Percentiles rank a stretch among this genome's conserved stretches.
phyloP scores from a whole-genome alignment of 2,888 invertebrate genomes.

The Erebia aethiops region DNA sequence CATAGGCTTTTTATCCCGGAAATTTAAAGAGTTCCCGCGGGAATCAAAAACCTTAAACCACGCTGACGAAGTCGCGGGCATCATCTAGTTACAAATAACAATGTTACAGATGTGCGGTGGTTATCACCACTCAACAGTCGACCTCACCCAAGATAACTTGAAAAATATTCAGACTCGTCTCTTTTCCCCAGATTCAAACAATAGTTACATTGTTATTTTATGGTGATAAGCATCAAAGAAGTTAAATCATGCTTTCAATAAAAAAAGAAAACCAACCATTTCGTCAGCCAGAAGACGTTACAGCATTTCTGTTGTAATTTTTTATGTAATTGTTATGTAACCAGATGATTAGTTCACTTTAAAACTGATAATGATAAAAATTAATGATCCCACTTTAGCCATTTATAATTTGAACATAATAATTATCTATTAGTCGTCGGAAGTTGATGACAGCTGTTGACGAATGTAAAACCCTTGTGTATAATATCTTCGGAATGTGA shows the following conservation, averaged over 20 bases:
- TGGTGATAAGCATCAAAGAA: background rate
- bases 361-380: slow-evolving; percentile 1
- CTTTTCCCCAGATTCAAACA: background rate
- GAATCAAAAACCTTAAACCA: no score
- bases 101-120: background rate
- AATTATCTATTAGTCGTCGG: no score
- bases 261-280: slow-evolving; percentile 3
- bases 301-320: background rate
- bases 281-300: slow-evolving; percentile 2
- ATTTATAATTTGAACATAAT: background rate
- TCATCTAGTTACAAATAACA: slow-evolving; percentile 1
- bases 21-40: no score
- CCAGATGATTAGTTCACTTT: background rate
- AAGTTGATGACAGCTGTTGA: background rate
- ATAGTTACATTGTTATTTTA: background rate
- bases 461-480: background rate
- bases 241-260: slow-evolving; percentile 2
- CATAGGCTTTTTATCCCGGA: no score
- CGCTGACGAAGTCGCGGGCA: no score
- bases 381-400: background rate
- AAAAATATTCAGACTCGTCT: background rate
- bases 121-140: background rate
- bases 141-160: background rate
- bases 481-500: background rate
- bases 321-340: slow-evolving; percentile 9